Evolutionary conservation across 2,888 invertebrate genomes (phyloP).

Genomic region (Himalopsyche kuldschensis): DNA sequence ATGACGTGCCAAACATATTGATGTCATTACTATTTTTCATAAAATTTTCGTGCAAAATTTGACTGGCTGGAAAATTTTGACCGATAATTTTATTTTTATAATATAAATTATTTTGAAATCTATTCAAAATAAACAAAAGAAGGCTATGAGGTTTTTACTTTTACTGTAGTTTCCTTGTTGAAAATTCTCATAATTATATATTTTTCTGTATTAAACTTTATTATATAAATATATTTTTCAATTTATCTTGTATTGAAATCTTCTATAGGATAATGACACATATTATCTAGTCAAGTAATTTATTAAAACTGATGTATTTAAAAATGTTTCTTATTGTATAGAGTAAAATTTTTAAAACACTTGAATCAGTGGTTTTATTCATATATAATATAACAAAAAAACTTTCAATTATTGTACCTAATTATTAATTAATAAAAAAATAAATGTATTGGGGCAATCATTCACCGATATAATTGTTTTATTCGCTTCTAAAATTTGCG

Average conservation of each 20-base stretch:
- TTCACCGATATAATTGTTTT: constrained; percentile 29
- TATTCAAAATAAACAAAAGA: no score
- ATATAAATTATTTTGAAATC: no score
- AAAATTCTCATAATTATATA: no score
- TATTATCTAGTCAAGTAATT: neutral
- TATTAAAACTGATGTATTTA: neutral
- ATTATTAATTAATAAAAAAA: constrained; percentile 6
- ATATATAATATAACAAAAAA: neutral
- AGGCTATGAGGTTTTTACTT: no score
- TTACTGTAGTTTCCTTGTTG: no score
- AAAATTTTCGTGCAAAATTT: neutral
- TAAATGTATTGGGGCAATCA: constrained; percentile 39
- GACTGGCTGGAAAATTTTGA: neutral
- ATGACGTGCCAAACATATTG: neutral
- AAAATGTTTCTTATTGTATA: neutral
- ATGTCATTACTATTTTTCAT: neutral
- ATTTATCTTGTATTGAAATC: neutral
- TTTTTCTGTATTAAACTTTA: no score
- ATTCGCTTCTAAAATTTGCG: neutral
- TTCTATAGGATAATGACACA: neutral
- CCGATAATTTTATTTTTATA: neutral
- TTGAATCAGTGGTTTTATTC: constrained; percentile 1
- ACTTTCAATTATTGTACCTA: constrained; percentile 23
- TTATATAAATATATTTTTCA: neutral
- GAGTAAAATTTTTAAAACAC: constrained; percentile 4